phyloP scores from a whole-genome alignment of 2,797 vertebrate species.

The Arvicola amphibius region DNA sequence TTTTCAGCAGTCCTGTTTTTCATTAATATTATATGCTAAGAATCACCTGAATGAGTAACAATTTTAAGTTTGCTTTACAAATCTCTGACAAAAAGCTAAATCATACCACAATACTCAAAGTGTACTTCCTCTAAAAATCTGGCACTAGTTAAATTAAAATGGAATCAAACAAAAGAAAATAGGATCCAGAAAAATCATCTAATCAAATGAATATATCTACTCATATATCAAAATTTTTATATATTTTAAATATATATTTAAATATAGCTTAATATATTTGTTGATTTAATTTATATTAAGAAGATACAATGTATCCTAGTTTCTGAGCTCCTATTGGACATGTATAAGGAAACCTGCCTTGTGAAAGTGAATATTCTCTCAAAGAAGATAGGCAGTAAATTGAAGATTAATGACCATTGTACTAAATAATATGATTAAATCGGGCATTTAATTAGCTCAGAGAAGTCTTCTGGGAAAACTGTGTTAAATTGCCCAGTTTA shows the following conservation, averaged over 20 bases:
- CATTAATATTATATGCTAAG: neutral
- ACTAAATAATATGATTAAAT: constrained; percentile 7
- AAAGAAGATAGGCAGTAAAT: neutral
- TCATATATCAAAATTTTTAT: neutral
- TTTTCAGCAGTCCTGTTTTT: neutral
- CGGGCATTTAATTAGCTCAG: constrained; percentile 12
- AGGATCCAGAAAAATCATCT: neutral
- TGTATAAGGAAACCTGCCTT: neutral
- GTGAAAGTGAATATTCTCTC: neutral
- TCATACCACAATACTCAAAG: neutral
- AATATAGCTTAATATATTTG: neutral
- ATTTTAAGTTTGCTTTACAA: neutral
- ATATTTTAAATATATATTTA: neutral
- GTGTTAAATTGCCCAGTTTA: constrained; percentile 15
- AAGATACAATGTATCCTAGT: neutral
- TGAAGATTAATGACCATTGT: neutral
- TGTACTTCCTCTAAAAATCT: neutral
- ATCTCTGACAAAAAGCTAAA: neutral
- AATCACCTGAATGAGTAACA: neutral
- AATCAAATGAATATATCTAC: neutral
- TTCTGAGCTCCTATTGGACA: neutral
- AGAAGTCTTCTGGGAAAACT: neutral
- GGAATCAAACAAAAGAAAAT: neutral
- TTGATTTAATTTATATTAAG: neutral
- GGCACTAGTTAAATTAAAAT: neutral